These are phyloP conservation scores for Xenopus borealis DNA, from an alignment of 2,113 vertebrate species.

Conservation along the genomic window DNA sequence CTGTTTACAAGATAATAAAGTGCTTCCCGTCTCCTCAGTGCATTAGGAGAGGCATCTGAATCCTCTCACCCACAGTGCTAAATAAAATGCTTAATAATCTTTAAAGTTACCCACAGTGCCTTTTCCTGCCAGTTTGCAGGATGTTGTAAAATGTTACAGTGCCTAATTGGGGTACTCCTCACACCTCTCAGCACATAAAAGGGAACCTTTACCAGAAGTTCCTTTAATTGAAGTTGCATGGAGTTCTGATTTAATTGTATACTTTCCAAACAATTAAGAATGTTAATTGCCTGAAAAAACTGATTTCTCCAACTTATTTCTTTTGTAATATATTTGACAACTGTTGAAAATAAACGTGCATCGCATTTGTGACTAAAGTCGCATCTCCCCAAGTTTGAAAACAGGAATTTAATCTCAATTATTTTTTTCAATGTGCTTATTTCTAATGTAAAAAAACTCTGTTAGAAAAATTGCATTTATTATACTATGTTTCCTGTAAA, in stretches of 20 bases:
- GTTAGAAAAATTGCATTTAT: no score
- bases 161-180: slow-evolving; percentile 42
- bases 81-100: slow-evolving; percentile 46
- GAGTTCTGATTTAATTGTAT: slow-evolving; percentile 19
- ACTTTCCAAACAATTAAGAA: slow-evolving; percentile 14
- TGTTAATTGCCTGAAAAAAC: slow-evolving; percentile 5
- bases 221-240: slow-evolving; percentile 9
- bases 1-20: slow-evolving; percentile 31
- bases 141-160: slow-evolving; percentile 44
- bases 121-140: slow-evolving; percentile 45
- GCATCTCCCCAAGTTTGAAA: no score
- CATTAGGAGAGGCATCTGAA: slow-evolving; percentile 22
- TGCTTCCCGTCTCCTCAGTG: slow-evolving; percentile 17
- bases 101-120: slow-evolving; percentile 41
- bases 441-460: no score
- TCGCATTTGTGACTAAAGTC: no score
- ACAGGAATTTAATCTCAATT: no score
- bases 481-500: no score
- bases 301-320: background rate
- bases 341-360: no score
- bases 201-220: slow-evolving; percentile 20
- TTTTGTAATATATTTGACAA: background rate
- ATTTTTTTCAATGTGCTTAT: no score
- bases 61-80: slow-evolving; percentile 34
- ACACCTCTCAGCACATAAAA: slow-evolving; percentile 42